Evolutionary conservation across 1,140 invertebrate species (phyloP).

Genomic region (Drosophila rhopaloa): DNA sequence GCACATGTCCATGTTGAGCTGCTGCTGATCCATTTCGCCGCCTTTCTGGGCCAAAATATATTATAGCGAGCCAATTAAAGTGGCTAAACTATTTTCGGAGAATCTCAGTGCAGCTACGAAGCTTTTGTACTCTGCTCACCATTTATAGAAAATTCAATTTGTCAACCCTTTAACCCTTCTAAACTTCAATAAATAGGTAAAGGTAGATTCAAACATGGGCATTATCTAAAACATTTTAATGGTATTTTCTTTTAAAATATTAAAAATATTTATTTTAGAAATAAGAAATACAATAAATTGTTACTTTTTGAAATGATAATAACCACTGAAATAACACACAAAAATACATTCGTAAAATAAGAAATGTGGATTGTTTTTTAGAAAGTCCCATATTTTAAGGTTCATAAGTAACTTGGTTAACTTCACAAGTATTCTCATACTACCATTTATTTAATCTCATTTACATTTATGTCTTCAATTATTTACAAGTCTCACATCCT

Average conservation of each 20-base stretch:
- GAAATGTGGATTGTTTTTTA: too few species aligned
- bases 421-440: neutral
- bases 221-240: too few species aligned
- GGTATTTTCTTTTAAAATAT: too few species aligned
- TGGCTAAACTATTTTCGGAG: constrained; percentile 14
- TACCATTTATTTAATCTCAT: constrained; percentile 1
- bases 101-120: neutral
- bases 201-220: too few species aligned
- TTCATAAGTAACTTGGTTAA: neutral
- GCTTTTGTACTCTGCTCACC: neutral
- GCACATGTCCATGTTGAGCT: constrained; percentile 46
- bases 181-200: neutral
- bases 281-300: too few species aligned
- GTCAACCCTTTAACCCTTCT: neutral
- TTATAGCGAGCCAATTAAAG: constrained; percentile 30
- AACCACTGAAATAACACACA: too few species aligned
- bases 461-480: constrained; percentile 5
- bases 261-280: too few species aligned
- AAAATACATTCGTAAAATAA: too few species aligned
- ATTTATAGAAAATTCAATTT: neutral
- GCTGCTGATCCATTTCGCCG: constrained; percentile 45
- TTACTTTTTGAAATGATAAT: too few species aligned
- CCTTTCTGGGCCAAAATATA: constrained; percentile 36
- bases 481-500: constrained; percentile 10
- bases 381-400: neutral